Evolutionary conservation across 2,797 vertebrate genomes (phyloP).

Genomic region (Phyllotis vaccarum): DNA sequence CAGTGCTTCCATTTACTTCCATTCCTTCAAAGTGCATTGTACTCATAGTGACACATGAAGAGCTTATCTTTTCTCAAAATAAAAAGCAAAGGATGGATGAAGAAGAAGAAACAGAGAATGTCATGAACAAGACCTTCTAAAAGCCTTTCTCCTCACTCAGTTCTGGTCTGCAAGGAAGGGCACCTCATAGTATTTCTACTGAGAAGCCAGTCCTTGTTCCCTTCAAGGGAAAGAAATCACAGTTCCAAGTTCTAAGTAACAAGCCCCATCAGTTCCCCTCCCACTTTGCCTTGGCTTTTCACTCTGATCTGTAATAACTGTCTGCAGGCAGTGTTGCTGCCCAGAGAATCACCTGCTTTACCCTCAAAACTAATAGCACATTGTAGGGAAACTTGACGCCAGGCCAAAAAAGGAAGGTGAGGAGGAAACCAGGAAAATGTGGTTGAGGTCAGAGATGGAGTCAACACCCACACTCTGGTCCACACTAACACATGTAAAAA

Average conservation of each 20-base stretch:
- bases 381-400: constrained; percentile 80
- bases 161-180: constrained; percentile 40
- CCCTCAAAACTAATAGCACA: constrained; percentile 79
- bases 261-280: constrained; percentile 69
- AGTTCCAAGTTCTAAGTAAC: constrained; percentile 62
- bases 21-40: background rate
- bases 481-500: constrained; percentile 68
- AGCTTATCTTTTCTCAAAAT: background rate
- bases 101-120: too few species aligned
- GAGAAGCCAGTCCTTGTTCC: constrained; percentile 51
- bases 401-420: constrained; percentile 73
- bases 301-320: constrained; percentile 77
- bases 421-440: constrained; percentile 61
- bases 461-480: constrained; percentile 28
- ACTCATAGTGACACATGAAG: background rate
- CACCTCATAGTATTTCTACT: constrained; percentile 69
- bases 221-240: constrained; percentile 51
- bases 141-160: constrained; percentile 52
- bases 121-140: constrained; percentile 30
- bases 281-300: constrained; percentile 67
- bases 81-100: background rate
- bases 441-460: constrained; percentile 69
- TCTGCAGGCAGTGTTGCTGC: constrained; percentile 76
- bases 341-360: constrained; percentile 79
- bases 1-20: background rate